phyloP scores from a whole-genome alignment of 2,797 vertebrate species.

The Cichlasoma orientale region DNA sequence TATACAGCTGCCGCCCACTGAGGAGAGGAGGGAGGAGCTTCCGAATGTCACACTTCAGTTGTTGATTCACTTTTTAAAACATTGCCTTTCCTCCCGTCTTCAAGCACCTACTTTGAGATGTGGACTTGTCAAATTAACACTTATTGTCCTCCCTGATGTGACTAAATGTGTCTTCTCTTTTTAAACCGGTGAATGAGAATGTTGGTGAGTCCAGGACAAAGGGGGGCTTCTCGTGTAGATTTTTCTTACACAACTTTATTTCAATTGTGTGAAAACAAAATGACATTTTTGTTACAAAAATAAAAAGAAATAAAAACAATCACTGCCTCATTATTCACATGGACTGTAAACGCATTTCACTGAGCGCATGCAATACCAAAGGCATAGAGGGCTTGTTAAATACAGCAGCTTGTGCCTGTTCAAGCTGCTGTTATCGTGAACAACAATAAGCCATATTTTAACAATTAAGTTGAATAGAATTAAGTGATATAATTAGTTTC shows the following conservation, averaged over 20 bases:
- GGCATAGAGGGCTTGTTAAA: conserved; percentile 31
- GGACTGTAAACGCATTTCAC: conserved; percentile 41
- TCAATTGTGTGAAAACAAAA: conserved; percentile 80
- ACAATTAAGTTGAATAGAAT: conserved; percentile 24
- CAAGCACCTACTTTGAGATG: conserved; percentile 43
- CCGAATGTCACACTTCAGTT: conserved; percentile 42
- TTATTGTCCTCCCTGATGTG: conserved; percentile 51
- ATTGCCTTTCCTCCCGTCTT: conserved; percentile 15
- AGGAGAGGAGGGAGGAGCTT: conserved; percentile 28
- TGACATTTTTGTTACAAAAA: conserved; percentile 83
- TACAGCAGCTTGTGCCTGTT: background rate
- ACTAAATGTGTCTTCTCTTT: conserved; percentile 34
- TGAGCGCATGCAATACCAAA: conserved; percentile 69
- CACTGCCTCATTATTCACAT: conserved; percentile 55
- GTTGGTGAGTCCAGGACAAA: conserved; percentile 50
- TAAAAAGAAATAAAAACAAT: conserved; percentile 78
- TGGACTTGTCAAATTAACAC: conserved; percentile 53
- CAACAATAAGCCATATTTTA: conserved; percentile 37
- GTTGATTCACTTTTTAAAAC: conserved; percentile 26
- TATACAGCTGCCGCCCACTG: conserved; percentile 32
- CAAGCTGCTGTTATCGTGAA: conserved; percentile 33
- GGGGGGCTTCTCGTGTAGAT: conserved; percentile 79
- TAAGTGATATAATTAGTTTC: conserved; percentile 42
- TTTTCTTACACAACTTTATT: conserved; percentile 85
- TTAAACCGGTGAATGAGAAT: conserved; percentile 45